phyloP scores from a whole-genome alignment of 2,888 invertebrate species.

The Abscondita cerata region DNA sequence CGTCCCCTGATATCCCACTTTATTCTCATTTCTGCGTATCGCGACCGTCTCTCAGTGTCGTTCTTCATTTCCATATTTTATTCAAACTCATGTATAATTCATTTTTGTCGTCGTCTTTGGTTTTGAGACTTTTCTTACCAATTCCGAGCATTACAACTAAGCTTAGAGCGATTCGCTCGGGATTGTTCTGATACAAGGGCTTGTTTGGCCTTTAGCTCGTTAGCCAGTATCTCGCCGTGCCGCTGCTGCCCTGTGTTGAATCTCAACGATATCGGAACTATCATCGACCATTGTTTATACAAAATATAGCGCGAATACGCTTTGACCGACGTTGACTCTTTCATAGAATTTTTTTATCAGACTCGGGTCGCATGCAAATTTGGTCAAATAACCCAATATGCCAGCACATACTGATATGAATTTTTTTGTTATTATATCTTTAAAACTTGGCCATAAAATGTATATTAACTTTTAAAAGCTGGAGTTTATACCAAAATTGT shows the following conservation, averaged over 20 bases:
- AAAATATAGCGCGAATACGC: conserved; percentile 24
- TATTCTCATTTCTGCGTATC: conserved; percentile 43
- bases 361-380: conserved; percentile 33
- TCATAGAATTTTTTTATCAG: conserved; percentile 21
- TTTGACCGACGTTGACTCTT: conserved; percentile 16
- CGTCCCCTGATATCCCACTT: conserved; percentile 40
- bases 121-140: conserved; percentile 45
- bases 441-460: conserved; percentile 26
- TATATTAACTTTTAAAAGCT: conserved; percentile 25
- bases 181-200: conserved; percentile 45
- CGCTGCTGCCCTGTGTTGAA: conserved; percentile 33
- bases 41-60: conserved; percentile 44
- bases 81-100: conserved; percentile 57
- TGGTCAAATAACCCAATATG: conserved; percentile 29
- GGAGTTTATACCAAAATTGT: no score
- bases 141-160: conserved; percentile 42
- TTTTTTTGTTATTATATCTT: conserved; percentile 30
- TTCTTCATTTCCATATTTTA: conserved; percentile 56
- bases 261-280: conserved; percentile 30
- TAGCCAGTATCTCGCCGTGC: conserved; percentile 39
- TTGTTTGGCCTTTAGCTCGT: conserved; percentile 44
- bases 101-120: conserved; percentile 51
- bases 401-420: conserved; percentile 27
- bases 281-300: conserved; percentile 18
- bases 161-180: conserved; percentile 42